Evolutionary conservation across 2,888 invertebrate species (phyloP), one percentile per base, ranked within the genome.

Genomic region (Lissonota sp.): DNA sequence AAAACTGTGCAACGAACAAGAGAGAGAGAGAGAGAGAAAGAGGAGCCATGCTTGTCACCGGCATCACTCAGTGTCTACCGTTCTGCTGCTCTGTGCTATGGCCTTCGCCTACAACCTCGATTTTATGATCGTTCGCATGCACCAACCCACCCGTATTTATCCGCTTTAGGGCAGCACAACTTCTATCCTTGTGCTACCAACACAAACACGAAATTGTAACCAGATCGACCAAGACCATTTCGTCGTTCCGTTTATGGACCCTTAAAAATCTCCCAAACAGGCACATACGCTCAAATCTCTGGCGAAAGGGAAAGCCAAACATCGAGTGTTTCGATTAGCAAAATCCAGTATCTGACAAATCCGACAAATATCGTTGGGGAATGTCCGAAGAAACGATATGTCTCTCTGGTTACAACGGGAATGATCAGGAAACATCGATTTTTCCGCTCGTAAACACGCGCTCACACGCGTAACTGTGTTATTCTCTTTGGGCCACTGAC

Each of bases 21-120:
- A 69, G 67, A 75, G 73, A 44, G 70, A 57, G 70, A 58, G 62
- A 74, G 64, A 70, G 37, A 60, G 64, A 37, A 58, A 44, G 81
- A 64, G 64, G 71, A 64, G 83, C 76, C 83, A 84, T 76, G 87
- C 83, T 88, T 89, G 89, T 89, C 90, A 89, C 89, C 89, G 87
- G 88, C 89, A 89, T 90, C 90, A 87, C 88, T 90, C 89, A 86
- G 85, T 85, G 86, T 85, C 87, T 86, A 85, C 84, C 76, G 55
- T 71, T 78, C 67, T 69, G 42, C 62, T 37, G 26, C 81, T 10
- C 77, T 46, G 39, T 74, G 57, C 74, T 63, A 85, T 87, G 86
- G 86, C 86, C 86, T 87, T 86, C 86, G 84, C 87, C 84, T 87
- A 74, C 80, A 85, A 86, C 85, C 85, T 83, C 88, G 88, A 88